Base-by-base conservation (phyloP, 2,113 vertebrate species). In the Labrus mixtus region DNA sequence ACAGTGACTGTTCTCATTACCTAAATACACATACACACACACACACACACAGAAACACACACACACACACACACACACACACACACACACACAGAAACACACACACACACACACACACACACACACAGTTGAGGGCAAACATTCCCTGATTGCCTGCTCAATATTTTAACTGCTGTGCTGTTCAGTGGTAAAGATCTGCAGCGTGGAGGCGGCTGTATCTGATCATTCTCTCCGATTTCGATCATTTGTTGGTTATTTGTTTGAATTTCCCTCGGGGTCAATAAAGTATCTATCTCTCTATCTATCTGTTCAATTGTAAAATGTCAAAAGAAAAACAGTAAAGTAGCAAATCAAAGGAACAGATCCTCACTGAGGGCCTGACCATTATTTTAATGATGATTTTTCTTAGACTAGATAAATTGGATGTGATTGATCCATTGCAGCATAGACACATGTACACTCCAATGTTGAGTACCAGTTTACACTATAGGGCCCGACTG, bases 1-100 rank as follows among this genome's bases (percentile, higher is more conserved):
- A 81, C 46, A 12, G 1, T 41, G 25, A 50, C 45, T 65, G 37
- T 39, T 53, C 50, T 73, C 82, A 85, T 84, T 73, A 88, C 51
- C 59, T 72, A 2, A 57, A 8, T 65, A 64, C 61, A 73, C 60
- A 46, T 50, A 78, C 55, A 76, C 36, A 74, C 53, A 60, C 25
- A 67, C 13, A 45, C 13, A 15, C 45, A 25, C 25, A 25, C 25
- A 25, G n/a, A n/a, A n/a, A n/a, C n/a, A n/a, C 68, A 64, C 61
- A 73, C 60, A 46, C 57, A 78, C 55, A 76, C 36, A 74, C 53
- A 60, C 25, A 67, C 13, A 45, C 13, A 15, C 45, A 25, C 25
- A 25, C 25, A 25, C 25, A 25, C 25, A 25, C 25, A 25, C 68
- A 63, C 61, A 73, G 55, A 45, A 50, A 78, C 55, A 77, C 36